A percentile compares a stretch with the other conserved stretches of the same genome.
Conservation (phyloP, 1,140 invertebrate genomes). For the Diorhabda sublineata region DNA sequence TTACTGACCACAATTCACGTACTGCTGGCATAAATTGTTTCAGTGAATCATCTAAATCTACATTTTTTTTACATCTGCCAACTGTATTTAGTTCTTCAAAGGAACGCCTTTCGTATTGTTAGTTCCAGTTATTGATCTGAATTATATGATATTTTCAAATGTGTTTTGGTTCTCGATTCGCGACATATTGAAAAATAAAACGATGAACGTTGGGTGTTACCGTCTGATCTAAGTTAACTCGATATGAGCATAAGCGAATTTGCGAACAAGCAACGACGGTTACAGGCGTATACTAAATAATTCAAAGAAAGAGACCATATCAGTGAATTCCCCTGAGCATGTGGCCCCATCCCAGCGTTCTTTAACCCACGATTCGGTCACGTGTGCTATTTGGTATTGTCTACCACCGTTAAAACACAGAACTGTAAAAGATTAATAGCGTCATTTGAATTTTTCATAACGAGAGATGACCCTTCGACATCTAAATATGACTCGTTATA, state of each 20-base stretch:
- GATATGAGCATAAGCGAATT: conserved; percentile 34
- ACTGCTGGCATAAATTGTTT: no score
- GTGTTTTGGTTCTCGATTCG: no score
- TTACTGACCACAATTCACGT: no score
- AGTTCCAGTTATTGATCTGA: no score
- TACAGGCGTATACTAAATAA: conserved; percentile 40
- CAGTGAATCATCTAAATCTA: no score
- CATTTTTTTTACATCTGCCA: no score
- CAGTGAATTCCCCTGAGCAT: conserved; percentile 34
- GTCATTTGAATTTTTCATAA: conserved; percentile 41
- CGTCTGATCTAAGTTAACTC: conserved; percentile 24
- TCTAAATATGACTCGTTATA: conserved; percentile 38
- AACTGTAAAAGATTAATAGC: conserved; percentile 40
- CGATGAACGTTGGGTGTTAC: no score
- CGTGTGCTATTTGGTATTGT: conserved; percentile 33
- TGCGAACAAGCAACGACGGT: conserved; percentile 31
- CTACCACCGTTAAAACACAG: conserved; percentile 37
- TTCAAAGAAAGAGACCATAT: conserved; percentile 40
- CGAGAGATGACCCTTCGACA: conserved; percentile 39
- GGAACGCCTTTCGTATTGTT: no score
- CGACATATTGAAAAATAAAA: no score
- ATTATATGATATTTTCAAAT: no score
- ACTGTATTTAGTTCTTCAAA: no score
- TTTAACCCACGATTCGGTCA: conserved; percentile 29
- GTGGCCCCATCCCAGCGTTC: conserved; percentile 16